Evolutionary conservation across 2,888 invertebrate species (phyloP), one percentile per base, ranked within the genome.

Genomic region (Conomelus anceps): DNA sequence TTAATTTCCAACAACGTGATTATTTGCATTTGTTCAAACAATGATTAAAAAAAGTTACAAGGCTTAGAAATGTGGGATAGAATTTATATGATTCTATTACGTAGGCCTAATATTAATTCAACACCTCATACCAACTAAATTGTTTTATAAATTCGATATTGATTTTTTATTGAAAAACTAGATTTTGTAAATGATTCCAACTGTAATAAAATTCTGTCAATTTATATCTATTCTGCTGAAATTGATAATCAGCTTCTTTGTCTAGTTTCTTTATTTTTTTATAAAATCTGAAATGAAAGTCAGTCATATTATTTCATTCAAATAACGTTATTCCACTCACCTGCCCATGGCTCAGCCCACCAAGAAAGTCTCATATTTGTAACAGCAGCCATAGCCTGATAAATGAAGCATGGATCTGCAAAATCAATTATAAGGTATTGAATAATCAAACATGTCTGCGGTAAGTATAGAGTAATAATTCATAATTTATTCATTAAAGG

Each of bases 401-500:
- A 96, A 22, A 95, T 94, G 91, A 96, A 95, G 7, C 94, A 95
- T 0, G 95, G 94, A 93, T 96, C 95, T 95, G 93, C 84, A 93
- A 93, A 26, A n/a, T 0, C 63, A 63, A 34, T 11, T 9, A 34
- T 34, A 1, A 34, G 9, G 17, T 17, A 34, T 34, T 34, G 6
- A 9, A 9, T 34, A 17, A 34, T 34, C 13, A 34, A 17, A 1
- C 17, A 34, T 6, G 11, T 11, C 11, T 34, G 1, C 13, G 17
- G n/a, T n/a, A 9, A 34, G 11, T 17, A 34, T 17, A 9, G 34
- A 9, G 11, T 34, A 13, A 34, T 34, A 17, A 34, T 17, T 6
- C 11, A 17, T 34, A 34, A 1, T 1, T 34, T 17, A 34, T 34
- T 1, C 34, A 34, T 1, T 34, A n/a, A 22, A 20, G n/a, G n/a